These are phyloP conservation scores for Ia io DNA, from an alignment of 2,113 vertebrate genomes.

Conservation along the genomic window DNA sequence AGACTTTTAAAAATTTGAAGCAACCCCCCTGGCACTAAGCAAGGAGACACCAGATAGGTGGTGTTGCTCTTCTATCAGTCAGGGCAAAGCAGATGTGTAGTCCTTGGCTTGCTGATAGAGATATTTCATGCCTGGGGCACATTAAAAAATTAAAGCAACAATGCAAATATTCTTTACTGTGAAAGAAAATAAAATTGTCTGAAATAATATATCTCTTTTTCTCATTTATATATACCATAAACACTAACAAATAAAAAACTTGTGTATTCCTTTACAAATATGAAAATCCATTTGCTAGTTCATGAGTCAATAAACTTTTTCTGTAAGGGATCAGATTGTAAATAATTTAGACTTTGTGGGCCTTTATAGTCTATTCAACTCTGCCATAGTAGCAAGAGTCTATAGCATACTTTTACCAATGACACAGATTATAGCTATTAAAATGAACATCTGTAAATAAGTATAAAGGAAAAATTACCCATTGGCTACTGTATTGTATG, in stretches of 20 bases:
- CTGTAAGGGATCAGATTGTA: neutral
- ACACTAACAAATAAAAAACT: neutral
- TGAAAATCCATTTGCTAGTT: neutral
- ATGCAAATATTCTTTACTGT: neutral
- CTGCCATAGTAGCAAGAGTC: neutral
- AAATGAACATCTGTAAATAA: neutral
- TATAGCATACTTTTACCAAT: neutral
- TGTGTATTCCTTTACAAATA: neutral
- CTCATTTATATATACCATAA: neutral
- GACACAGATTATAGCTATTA: neutral
- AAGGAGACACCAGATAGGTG: neutral
- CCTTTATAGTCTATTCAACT: neutral
- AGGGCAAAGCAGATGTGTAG: neutral
- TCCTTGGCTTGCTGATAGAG: neutral
- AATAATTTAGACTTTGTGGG: neutral
- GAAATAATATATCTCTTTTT: neutral
- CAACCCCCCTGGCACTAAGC: neutral
- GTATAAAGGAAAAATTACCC: neutral
- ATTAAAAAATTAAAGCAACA: neutral
- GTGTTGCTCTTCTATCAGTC: neutral
- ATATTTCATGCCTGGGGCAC: neutral
- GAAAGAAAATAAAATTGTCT: neutral
- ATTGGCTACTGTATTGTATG: neutral
- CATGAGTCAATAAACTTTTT: neutral
- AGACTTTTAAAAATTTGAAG: neutral